Base-by-base conservation (phyloP, 2,888 invertebrate genomes). In the Herminia tarsipennalis region DNA sequence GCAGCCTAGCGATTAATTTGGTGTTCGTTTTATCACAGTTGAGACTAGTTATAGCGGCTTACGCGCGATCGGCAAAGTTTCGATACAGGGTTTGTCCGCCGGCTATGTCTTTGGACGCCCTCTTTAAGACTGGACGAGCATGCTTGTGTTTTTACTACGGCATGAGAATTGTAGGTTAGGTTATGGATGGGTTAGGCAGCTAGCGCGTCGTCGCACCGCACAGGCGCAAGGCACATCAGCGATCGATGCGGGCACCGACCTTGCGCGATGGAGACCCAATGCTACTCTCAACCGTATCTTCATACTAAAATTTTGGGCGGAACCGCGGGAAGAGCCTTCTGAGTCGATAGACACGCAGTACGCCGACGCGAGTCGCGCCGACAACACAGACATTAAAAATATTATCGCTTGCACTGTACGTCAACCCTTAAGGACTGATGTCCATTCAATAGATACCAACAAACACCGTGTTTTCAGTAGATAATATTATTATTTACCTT, bases 161-260 rank as follows among this genome's bases (percentile, higher is more conserved):
- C 63, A 59, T 70, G 68, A 46, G 58, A 63, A 73, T 60, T 77
- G 73, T 81, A 78, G 76, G 71, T 78, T 53, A 61, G 72, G 67
- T 70, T 71, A n/a, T n/a, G n/a, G n/a, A n/a, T n/a, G n/a, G 71
- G 56, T 78, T 78, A 80, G 78, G 76, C 76, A 73, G 65, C 61
- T 52, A 64, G 61, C 63, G 66, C 64, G 62, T n/a, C n/a, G n/a
- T n/a, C n/a, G 56, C 53, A 56, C 52, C 49, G 70, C 72, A 74
- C 70, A 65, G 68, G 76, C 75, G 77, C 77, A 63, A 62, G 66
- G 70, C 70, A 67, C 70, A 56, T 57, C 60, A 56, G 54, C 76
- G 81, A 86, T 86, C 85, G 78, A 86, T 84, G 75, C 72, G 83
- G 79, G 47, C 82, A 75, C 73, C 73, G 83, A 84, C 80, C 85